Percentiles rank a stretch among this genome's conserved stretches.
phyloP scores from a whole-genome alignment of 2,797 vertebrate genomes.

The Sebastiscus tertius region DNA sequence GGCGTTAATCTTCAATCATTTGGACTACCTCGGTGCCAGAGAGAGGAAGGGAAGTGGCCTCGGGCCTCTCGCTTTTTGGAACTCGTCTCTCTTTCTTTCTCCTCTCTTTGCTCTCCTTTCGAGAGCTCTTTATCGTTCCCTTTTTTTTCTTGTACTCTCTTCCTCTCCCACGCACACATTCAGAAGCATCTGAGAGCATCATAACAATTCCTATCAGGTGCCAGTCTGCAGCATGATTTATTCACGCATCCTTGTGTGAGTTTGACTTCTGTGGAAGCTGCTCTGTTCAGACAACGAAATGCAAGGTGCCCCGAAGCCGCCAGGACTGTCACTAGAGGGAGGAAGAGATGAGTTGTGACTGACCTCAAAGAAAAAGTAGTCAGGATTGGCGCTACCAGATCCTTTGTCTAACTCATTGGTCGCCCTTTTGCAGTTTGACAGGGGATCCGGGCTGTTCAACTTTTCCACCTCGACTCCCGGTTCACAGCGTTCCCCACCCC shows the following conservation, averaged over 20 bases:
- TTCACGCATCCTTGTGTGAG: slow-evolving; percentile 46
- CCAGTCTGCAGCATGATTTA: slow-evolving; percentile 56
- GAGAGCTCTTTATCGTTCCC: slow-evolving; percentile 15
- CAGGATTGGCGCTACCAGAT: not conserved
- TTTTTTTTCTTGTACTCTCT: slow-evolving; percentile 6
- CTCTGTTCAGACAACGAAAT: slow-evolving; percentile 15
- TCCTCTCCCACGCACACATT: slow-evolving; percentile 39
- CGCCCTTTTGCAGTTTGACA: not conserved
- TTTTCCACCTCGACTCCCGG: not conserved
- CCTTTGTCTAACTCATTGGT: not conserved
- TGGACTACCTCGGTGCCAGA: slow-evolving; percentile 25
- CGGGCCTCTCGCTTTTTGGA: slow-evolving; percentile 26
- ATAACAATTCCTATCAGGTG: slow-evolving; percentile 62
- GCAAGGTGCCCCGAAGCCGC: slow-evolving; percentile 4
- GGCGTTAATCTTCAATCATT: slow-evolving; percentile 62
- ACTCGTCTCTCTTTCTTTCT: not conserved
- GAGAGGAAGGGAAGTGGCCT: slow-evolving; percentile 40
- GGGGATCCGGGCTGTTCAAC: not conserved
- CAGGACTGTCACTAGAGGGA: not conserved
- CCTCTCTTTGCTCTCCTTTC: not conserved
- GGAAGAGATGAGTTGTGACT: not conserved
- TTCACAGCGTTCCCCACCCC: not conserved
- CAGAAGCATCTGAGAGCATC: slow-evolving; percentile 47
- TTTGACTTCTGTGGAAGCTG: slow-evolving; percentile 24
- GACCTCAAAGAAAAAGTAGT: not conserved